Conservation (phyloP, 2,113 vertebrate species). For the Thamnaconus septentrionalis region DNA sequence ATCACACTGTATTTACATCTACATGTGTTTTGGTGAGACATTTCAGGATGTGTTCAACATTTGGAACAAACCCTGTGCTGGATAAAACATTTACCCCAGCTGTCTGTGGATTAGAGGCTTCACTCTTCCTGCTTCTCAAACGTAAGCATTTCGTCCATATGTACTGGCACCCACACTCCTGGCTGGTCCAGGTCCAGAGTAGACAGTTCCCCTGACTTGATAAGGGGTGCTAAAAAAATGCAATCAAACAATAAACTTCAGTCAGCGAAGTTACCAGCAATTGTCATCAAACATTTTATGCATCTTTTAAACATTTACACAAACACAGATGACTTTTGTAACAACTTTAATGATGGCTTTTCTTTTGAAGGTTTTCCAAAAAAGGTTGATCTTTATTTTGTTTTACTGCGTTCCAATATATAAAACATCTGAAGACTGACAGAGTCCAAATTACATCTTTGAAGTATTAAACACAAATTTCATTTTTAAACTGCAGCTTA, state of each 20-base stretch:
- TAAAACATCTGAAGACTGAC: too few species aligned
- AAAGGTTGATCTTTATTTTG: too few species aligned
- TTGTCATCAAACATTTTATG: not conserved
- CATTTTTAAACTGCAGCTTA: too few species aligned
- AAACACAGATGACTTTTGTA: not conserved
- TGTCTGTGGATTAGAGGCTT: not conserved
- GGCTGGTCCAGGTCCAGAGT: constrained; percentile 64
- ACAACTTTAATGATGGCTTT: too few species aligned
- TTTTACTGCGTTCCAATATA: too few species aligned
- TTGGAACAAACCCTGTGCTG: too few species aligned
- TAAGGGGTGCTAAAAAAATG: constrained; percentile 61
- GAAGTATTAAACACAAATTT: too few species aligned
- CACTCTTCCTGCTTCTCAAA: constrained; percentile 50
- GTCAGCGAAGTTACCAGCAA: not conserved
- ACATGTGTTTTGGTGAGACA: not conserved
- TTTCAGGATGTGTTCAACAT: too few species aligned
- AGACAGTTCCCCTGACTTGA: constrained; percentile 69
- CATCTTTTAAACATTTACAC: not conserved
- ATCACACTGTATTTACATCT: not conserved
- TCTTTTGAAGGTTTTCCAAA: too few species aligned
- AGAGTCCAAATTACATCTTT: too few species aligned
- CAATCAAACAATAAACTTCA: constrained; percentile 4
- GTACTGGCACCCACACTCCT: constrained; percentile 65
- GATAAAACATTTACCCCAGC: not conserved
- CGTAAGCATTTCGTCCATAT: constrained; percentile 77